phyloP scores from a whole-genome alignment of 2,797 vertebrate species.

The Microcaecilia unicolor region DNA sequence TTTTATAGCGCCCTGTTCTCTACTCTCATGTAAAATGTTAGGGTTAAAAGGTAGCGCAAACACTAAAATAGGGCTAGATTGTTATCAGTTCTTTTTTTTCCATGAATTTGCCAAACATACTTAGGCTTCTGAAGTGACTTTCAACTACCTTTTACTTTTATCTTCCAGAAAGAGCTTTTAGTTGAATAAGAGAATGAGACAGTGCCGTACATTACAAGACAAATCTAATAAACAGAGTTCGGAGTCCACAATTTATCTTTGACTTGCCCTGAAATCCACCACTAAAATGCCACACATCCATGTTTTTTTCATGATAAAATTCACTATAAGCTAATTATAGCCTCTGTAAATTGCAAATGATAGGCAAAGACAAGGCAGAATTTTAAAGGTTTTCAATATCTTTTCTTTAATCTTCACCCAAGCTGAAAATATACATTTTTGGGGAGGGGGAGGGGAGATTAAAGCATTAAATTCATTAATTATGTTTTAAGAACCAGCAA shows the following conservation, averaged over 20 bases:
- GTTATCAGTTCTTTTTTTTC: slow-evolving; percentile 3
- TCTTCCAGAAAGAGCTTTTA: neutral
- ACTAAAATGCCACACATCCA: slow-evolving; percentile 47
- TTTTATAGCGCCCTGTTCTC: neutral
- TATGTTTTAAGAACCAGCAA: slow-evolving; percentile 76
- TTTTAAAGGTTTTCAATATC: slow-evolving; percentile 70
- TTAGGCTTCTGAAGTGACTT: slow-evolving; percentile 17
- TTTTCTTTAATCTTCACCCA: slow-evolving; percentile 69
- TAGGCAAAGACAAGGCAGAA: slow-evolving; percentile 65
- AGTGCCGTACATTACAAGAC: no score
- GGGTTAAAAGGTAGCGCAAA: neutral
- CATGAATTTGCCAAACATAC: slow-evolving; percentile 11
- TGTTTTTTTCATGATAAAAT: slow-evolving; percentile 64
- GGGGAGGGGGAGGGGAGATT: no score
- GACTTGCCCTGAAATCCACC: slow-evolving; percentile 47
- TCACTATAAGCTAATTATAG: slow-evolving; percentile 65
- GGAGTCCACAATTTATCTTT: slow-evolving; percentile 37
- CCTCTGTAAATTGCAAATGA: slow-evolving; percentile 67
- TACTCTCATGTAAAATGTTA: neutral
- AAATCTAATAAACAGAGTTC: slow-evolving; percentile 30
- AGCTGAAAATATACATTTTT: slow-evolving; percentile 68
- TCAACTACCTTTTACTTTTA: slow-evolving; percentile 23
- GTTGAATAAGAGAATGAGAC: slow-evolving; percentile 14
- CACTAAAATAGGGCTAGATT: slow-evolving; percentile 18
- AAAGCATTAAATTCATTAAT: slow-evolving; percentile 77